These are phyloP conservation scores for Brassicogethes aeneus DNA, from an alignment of 2,888 invertebrate genomes.

Conservation along the genomic window DNA sequence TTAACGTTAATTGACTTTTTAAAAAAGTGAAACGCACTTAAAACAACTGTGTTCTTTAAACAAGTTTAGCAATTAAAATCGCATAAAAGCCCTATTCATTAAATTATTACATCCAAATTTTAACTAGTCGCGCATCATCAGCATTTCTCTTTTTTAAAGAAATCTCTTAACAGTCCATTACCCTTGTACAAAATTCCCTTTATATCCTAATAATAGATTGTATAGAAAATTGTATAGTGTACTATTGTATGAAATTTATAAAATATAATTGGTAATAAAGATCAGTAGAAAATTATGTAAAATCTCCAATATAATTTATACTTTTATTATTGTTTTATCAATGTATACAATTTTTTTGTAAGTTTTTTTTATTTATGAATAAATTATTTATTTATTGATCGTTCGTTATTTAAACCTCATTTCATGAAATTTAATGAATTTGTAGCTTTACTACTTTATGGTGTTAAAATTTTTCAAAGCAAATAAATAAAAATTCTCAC, in stretches of 20 bases:
- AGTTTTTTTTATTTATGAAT: background rate
- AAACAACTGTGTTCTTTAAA: too few species aligned
- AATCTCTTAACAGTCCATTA: background rate
- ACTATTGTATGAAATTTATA: slow-evolving; percentile 1
- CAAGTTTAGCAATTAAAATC: background rate
- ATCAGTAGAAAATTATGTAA: background rate
- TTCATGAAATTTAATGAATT: too few species aligned
- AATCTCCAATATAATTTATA: background rate
- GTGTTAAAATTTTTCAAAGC: too few species aligned
- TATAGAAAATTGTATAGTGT: slow-evolving; percentile 1
- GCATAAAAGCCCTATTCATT: background rate
- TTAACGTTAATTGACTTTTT: too few species aligned
- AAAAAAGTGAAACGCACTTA: too few species aligned
- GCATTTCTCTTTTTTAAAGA: too few species aligned
- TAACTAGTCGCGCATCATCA: too few species aligned
- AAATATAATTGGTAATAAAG: background rate
- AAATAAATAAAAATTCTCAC: too few species aligned
- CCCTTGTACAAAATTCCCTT: slow-evolving; percentile 1
- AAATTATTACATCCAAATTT: background rate
- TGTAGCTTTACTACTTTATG: too few species aligned
- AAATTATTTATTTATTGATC: background rate
- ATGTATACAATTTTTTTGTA: background rate
- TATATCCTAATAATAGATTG: background rate
- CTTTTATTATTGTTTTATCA: slow-evolving; percentile 1
- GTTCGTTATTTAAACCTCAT: background rate